phyloP scores from a whole-genome alignment of 2,888 invertebrate genomes.

The Boloria selene region DNA sequence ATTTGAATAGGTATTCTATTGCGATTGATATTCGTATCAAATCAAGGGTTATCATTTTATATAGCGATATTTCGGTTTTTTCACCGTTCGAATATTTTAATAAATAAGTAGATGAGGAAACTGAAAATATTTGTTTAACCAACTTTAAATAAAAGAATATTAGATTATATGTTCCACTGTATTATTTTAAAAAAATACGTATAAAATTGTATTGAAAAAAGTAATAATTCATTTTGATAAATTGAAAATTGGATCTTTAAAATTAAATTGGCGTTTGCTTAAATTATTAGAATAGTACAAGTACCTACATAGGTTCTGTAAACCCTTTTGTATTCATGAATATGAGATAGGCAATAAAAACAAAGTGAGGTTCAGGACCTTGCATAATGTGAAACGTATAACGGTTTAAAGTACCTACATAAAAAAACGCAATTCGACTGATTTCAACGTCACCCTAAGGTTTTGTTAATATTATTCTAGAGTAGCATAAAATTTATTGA shows the following conservation, averaged over 20 bases:
- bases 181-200: too few relatives aligned
- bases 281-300: conserved; percentile 2
- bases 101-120: too few relatives aligned
- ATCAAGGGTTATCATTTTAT: too few relatives aligned
- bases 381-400: conserved; percentile 16
- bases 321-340: conserved; percentile 23
- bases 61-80: too few relatives aligned
- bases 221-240: background rate
- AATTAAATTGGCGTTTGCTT: background rate
- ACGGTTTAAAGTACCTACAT: conserved; percentile 10
- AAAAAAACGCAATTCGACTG: background rate
- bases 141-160: too few relatives aligned
- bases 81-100: too few relatives aligned
- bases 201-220: too few relatives aligned
- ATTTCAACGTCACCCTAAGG: background rate
- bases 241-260: background rate
- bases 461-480: too few relatives aligned
- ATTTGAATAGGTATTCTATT: conserved; percentile 6
- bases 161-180: too few relatives aligned
- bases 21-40: background rate
- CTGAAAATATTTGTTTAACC: too few relatives aligned
- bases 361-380: conserved; percentile 7
- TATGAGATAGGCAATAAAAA: conserved; percentile 21
- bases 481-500: too few relatives aligned
- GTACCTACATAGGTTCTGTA: conserved; percentile 3